Percentiles rank a stretch among this genome's conserved stretches.
Conservation (phyloP, 2,797 vertebrate species). For the Parauchenoglanis punctatus region DNA sequence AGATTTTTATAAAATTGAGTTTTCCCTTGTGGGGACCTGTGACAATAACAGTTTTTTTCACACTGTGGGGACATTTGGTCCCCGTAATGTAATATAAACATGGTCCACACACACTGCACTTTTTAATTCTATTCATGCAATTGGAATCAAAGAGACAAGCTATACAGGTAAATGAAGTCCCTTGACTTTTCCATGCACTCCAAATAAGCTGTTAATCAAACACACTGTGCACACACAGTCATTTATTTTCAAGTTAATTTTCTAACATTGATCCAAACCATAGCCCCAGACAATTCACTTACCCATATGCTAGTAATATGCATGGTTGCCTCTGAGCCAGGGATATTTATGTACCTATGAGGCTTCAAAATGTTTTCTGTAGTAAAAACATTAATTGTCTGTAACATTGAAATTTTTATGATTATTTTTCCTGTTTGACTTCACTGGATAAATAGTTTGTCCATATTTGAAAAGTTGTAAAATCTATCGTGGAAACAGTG, state of each 20-base stretch:
- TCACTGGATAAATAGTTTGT: neutral
- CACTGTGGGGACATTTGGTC: too few relatives aligned
- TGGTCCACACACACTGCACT: neutral
- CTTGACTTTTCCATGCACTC: slow-evolving; percentile 11
- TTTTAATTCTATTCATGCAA: neutral
- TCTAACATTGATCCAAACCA: slow-evolving; percentile 22
- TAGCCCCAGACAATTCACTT: slow-evolving; percentile 2
- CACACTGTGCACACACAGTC: neutral
- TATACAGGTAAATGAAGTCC: slow-evolving; percentile 6
- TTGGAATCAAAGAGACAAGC: neutral
- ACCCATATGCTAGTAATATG: neutral
- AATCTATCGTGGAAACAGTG: neutral
- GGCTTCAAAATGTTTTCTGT: neutral
- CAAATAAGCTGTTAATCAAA: slow-evolving; percentile 26
- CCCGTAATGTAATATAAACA: too few relatives aligned
- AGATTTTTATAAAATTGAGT: too few relatives aligned
- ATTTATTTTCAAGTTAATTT: slow-evolving; percentile 19
- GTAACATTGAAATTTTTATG: neutral
- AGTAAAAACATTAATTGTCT: neutral
- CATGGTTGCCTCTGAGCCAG: neutral
- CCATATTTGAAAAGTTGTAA: neutral
- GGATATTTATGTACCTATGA: neutral
- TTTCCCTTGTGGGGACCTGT: too few relatives aligned
- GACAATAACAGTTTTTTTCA: too few relatives aligned
- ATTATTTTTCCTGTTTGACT: neutral